A percentile compares a stretch with the other conserved stretches of the same genome.
phyloP scores from a whole-genome alignment of 2,888 invertebrate genomes.

The Tuta absoluta region DNA sequence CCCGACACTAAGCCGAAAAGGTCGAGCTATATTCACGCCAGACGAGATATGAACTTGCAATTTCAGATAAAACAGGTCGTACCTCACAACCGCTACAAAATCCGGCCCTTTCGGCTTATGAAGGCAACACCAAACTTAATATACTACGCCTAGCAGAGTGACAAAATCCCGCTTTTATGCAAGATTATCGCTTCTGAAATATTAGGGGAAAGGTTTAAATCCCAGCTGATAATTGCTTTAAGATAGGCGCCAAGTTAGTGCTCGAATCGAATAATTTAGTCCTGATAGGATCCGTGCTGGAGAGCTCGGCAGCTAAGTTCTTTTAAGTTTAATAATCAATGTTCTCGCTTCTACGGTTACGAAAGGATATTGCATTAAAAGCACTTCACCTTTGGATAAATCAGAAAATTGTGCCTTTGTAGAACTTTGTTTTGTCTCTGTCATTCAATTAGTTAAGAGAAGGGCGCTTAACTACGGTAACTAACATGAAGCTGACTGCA shows the following conservation, averaged over 20 bases:
- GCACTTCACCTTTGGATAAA: constrained; percentile 2
- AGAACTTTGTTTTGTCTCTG: background rate
- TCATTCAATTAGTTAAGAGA: background rate
- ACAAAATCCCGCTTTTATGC: constrained; percentile 30
- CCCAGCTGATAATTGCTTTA: constrained; percentile 45
- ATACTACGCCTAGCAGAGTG: constrained; percentile 26
- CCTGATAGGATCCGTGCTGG: constrained; percentile 36
- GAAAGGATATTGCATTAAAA: constrained; percentile 11
- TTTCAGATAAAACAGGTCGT: constrained; percentile 27
- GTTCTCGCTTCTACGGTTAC: constrained; percentile 30
- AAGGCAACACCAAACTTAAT: constrained; percentile 28
- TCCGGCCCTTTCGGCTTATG: constrained; percentile 27
- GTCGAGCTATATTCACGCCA: constrained; percentile 14
- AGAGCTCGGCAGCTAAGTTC: constrained; percentile 35
- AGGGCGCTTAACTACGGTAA: constrained; percentile 7
- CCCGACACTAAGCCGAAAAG: constrained; percentile 21
- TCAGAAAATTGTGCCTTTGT: constrained; percentile 13
- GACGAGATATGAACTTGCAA: constrained; percentile 25
- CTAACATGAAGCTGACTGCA: constrained; percentile 9
- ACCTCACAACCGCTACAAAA: constrained; percentile 24
- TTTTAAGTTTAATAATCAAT: constrained; percentile 40
- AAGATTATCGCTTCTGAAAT: constrained; percentile 37
- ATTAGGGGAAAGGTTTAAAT: constrained; percentile 41
- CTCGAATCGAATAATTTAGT: constrained; percentile 43
- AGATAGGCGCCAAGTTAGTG: constrained; percentile 45